Conservation (phyloP, 2,113 vertebrate genomes). For the Chaetops frenatus region DNA sequence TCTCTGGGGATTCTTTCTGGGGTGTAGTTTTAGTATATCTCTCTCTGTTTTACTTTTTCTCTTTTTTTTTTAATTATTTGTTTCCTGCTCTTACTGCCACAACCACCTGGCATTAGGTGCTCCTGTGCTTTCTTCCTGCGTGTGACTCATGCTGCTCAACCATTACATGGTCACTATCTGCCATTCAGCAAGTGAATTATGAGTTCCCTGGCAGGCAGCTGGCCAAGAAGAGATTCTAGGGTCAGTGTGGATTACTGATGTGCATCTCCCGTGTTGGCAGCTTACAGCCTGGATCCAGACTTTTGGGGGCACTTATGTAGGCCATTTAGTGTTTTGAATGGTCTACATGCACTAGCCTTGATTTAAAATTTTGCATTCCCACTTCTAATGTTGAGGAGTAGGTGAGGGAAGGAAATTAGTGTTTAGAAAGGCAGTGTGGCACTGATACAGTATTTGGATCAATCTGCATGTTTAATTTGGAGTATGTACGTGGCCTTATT, state of each 20-base stretch:
- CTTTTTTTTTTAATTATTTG: neutral
- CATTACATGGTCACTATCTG: neutral
- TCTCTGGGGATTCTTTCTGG: fast-evolving
- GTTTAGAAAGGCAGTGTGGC: neutral
- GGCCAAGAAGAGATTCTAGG: neutral
- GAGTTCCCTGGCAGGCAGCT: neutral
- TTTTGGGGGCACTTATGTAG: neutral
- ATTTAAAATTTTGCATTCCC: neutral
- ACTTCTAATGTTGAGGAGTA: neutral
- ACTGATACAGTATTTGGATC: neutral
- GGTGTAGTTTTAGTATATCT: neutral
- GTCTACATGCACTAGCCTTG: neutral
- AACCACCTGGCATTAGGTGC: neutral
- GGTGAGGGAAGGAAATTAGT: neutral
- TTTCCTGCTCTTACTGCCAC: neutral
- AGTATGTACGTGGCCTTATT: neutral
- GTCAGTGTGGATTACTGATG: neutral
- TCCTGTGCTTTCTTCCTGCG: neutral
- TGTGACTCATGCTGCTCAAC: neutral
- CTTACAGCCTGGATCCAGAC: neutral
- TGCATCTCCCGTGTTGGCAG: neutral
- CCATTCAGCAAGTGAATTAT: neutral
- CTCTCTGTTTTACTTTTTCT: neutral
- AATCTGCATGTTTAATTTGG: neutral
- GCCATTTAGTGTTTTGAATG: neutral